These are phyloP conservation scores for Hystrix brachyura DNA, from an alignment of 2,113 vertebrate genomes.

Conservation along the genomic window DNA sequence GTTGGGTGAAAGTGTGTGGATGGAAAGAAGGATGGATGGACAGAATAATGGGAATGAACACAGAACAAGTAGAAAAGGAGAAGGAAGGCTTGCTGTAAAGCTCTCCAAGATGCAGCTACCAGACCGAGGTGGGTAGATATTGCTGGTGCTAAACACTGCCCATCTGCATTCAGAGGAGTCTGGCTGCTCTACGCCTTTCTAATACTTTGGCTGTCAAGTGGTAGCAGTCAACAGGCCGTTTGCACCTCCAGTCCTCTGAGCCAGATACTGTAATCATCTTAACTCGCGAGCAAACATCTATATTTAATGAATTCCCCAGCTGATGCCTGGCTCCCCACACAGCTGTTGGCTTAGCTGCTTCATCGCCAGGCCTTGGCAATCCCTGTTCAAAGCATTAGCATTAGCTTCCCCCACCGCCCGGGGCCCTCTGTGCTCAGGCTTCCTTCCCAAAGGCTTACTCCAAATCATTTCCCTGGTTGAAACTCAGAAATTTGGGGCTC, in stretches of 20 bases:
- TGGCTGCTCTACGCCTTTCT: not conserved
- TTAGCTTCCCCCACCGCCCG: constrained; percentile 55
- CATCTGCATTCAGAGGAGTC: not conserved
- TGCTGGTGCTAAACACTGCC: not conserved
- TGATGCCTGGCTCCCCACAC: constrained; percentile 52
- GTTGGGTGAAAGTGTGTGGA: not conserved
- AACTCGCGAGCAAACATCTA: constrained; percentile 77
- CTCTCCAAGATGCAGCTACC: not conserved
- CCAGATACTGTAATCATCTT: constrained; percentile 83
- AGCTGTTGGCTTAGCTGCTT: constrained; percentile 78
- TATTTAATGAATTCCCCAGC: constrained; percentile 81
- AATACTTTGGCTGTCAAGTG: constrained; percentile 44
- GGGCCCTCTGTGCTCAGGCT: constrained; percentile 39
- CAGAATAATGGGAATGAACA: not conserved
- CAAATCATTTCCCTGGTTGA: not conserved
- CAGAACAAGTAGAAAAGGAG: too few species aligned
- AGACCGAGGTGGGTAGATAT: not conserved
- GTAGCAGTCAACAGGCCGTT: constrained; percentile 75
- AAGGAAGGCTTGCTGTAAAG: not conserved
- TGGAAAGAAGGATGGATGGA: too few species aligned
- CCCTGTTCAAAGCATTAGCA: constrained; percentile 62
- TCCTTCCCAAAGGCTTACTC: not conserved
- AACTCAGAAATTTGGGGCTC: not conserved
- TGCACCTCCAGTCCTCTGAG: constrained; percentile 77
- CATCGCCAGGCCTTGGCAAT: constrained; percentile 70